A percentile compares a stretch with the other conserved stretches of the same genome.
Conservation (phyloP, 2,113 vertebrate genomes). For the Probosciger aterrimus region DNA sequence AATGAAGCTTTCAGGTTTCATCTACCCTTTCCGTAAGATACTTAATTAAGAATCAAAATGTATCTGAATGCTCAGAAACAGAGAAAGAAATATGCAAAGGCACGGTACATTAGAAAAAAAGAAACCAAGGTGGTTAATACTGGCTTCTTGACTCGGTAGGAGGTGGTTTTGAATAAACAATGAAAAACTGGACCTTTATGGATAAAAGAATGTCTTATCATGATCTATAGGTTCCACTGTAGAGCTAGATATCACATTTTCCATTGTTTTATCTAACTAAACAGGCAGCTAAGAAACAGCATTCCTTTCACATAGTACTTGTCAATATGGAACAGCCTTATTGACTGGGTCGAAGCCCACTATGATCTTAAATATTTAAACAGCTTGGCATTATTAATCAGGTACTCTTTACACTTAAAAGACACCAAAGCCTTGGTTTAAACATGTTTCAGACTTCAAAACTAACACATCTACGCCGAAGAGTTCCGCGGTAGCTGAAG, state of each 20-base stretch:
- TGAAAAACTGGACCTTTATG: background rate
- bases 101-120: background rate
- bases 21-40: background rate
- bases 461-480: background rate
- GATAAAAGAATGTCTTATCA: background rate
- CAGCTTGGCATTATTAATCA: background rate
- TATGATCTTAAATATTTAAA: constrained; percentile 4
- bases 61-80: background rate
- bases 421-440: background rate
- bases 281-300: background rate
- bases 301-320: background rate
- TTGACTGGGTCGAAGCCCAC: background rate
- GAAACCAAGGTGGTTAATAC: background rate
- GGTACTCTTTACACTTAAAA: background rate
- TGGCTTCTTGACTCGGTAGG: background rate
- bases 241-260: background rate
- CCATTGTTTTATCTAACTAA: background rate
- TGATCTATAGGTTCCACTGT: background rate
- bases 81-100: background rate
- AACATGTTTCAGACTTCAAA: background rate
- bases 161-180: background rate
- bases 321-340: background rate
- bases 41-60: background rate
- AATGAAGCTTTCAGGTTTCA: background rate
- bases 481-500: background rate